Evolutionary conservation across 2,797 vertebrate species (phyloP), one percentile per base, ranked within the genome.

Genomic region (Euthynnus affinis): DNA sequence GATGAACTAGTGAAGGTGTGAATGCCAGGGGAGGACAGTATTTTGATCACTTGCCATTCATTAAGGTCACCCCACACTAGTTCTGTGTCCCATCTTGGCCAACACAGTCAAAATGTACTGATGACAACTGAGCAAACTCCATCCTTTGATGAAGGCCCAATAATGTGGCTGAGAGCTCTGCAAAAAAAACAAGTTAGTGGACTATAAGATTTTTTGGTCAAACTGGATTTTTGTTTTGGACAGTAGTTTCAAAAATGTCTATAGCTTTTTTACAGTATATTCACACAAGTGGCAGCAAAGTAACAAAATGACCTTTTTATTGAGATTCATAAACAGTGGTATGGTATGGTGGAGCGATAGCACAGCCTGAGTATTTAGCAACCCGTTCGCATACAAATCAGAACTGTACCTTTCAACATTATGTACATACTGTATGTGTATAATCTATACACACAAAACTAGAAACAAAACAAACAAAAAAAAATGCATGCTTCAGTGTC

Each of bases 221-320:
- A 37, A 37, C 34, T 37, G 34, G 9, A 37, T 44, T 13, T 48
- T 48, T 48, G 44, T 48, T 18, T 7, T 18, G 15, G 17, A 18
- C 44, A 48, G 5, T 48, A 18, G 44, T 48, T 48, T 48, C 6
- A 18, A 48, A 48, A 14, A 44, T 48, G 5, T 17, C 12, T 13
- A n/a, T n/a, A 40, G 12, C 37, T 46, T 18, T 18, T 46, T 18
- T 49, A n/a, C 6, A 75, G 68, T 8, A 42, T 7, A 73, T 9
- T 5, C 61, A 78, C 77, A 74, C 67, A 63, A 63, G 25, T 6
- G 37, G 32, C 52, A 53, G 62, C 67, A 6, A 84, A 90, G 94
- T 95, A 96, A 95, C 94, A 97, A 97, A 97, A 90, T 95, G 90
- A 88, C 14, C 88, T 68, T 86, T 98, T 97, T 97, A 98, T 97